These are phyloP conservation scores for Varanus komodoensis DNA, from an alignment of 2,113 vertebrate genomes.

Conservation along the genomic window DNA sequence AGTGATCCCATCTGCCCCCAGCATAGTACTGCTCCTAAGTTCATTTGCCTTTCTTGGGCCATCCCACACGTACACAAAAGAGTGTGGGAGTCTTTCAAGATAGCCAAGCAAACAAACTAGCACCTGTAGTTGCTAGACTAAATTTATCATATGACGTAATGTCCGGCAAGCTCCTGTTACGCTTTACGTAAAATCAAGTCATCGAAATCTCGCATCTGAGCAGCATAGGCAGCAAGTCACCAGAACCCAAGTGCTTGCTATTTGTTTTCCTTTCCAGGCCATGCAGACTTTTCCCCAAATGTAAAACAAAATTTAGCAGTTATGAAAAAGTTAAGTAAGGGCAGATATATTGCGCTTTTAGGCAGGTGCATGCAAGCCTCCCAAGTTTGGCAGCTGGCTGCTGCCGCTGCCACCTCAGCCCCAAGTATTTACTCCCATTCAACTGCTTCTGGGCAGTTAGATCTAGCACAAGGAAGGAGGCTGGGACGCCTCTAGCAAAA, in stretches of 20 bases:
- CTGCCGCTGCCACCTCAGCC: too few relatives aligned
- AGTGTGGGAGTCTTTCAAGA: neutral
- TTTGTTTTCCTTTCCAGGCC: too few relatives aligned
- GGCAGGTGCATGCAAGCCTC: too few relatives aligned
- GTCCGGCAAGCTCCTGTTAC: neutral
- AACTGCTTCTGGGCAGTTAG: too few relatives aligned
- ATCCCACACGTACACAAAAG: neutral
- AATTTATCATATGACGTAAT: neutral
- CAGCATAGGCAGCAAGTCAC: neutral
- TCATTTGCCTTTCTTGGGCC: neutral
- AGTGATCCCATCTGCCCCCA: neutral
- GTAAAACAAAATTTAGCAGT: neutral
- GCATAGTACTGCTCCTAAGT: neutral
- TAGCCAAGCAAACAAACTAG: neutral
- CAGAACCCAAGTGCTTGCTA: neutral
- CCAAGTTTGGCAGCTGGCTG: too few relatives aligned
- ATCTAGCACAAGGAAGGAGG: too few relatives aligned
- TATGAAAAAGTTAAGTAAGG: neutral
- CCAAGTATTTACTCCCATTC: too few relatives aligned
- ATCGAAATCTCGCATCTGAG: neutral
- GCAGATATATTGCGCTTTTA: too few relatives aligned
- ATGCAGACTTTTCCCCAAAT: too few relatives aligned
- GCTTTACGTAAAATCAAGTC: neutral
- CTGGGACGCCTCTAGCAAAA: too few relatives aligned
- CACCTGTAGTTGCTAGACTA: neutral